Conservation (phyloP, 1,140 invertebrate species). For the Stegodyphus dumicola region DNA sequence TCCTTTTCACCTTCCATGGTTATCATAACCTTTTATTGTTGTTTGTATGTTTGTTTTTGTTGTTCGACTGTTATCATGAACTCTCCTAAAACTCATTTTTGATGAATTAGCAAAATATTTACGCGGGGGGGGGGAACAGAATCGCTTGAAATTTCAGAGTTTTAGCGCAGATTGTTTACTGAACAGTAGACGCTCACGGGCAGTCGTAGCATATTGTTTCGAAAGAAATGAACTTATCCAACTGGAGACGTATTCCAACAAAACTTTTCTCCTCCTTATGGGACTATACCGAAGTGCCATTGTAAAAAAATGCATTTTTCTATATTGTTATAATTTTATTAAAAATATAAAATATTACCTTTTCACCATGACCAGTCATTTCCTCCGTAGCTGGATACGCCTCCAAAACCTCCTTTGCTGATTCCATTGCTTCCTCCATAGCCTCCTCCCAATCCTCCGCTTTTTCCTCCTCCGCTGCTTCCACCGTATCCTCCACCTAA, state of each 20-base stretch:
- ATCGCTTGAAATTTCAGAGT: too few relatives aligned
- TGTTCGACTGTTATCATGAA: too few relatives aligned
- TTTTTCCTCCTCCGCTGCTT: slow-evolving; percentile 39
- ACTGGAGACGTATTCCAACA: not conserved
- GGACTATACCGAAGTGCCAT: not conserved
- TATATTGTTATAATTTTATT: not conserved
- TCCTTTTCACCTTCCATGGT: too few relatives aligned
- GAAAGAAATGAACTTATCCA: too few relatives aligned
- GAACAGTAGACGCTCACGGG: too few relatives aligned
- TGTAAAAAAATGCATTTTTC: not conserved
- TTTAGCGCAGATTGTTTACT: too few relatives aligned
- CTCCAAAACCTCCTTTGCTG: slow-evolving; percentile 38
- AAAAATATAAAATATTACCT: not conserved
- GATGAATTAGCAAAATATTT: too few relatives aligned
- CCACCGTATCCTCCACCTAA: slow-evolving; percentile 32
- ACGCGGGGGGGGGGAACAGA: too few relatives aligned
- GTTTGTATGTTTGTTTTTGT: too few relatives aligned
- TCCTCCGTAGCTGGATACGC: slow-evolving; percentile 25
- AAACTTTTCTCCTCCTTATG: not conserved
- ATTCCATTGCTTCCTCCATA: slow-evolving; percentile 10
- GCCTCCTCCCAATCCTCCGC: slow-evolving; percentile 14
- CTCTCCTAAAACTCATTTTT: too few relatives aligned
- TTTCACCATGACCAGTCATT: slow-evolving; percentile 51
- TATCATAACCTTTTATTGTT: too few relatives aligned
- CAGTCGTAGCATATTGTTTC: too few relatives aligned